Evolutionary conservation across 1,140 invertebrate species (phyloP), one percentile per base, ranked within the genome.

Genomic region (Choristoneura fumiferana): DNA sequence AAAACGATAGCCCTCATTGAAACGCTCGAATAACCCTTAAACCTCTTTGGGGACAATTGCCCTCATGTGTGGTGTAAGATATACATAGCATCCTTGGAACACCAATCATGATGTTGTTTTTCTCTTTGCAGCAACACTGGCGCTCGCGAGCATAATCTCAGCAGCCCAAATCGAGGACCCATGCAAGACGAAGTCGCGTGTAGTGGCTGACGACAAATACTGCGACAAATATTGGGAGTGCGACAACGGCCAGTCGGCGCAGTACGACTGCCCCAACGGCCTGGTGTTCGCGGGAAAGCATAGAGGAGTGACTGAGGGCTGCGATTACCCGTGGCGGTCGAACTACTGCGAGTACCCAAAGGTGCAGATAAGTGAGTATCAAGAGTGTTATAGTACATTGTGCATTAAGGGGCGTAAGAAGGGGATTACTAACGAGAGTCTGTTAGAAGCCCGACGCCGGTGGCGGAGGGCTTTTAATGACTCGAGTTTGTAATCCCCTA

Each of bases 171-270:
- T 84, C 1, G 94, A 94, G 67, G 94, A 96, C 80, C 95, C 95
- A 0, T 96, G 95, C 81, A 93, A 95, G 81, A 91, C 91, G 1
- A 96, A 96, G 84, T 89, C 92, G 0, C 89, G 95, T 29, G 92
- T 96, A 0, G 93, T 95, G 0, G 92, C 91, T 0, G 95, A 97
- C 69, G 91, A 92, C 60, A 94, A 94, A 15, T 95, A 96, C 75
- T 97, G 96, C 73, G 96, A 97, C 84, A 92, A 95, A 64, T 97
- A 96, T 74, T 96, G 95, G 95, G 95, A 96, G 79, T 97, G 96
- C 73, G 89, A 90, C 60, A 90, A 89, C 61, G 95, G 94, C 0
- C 93, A 95, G 69, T 93, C 94, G 0, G 94, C 96, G 62, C 88
- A 96, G 33, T 96, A 95, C 79, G 95, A 97, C 87, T 98, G 96